phyloP scores from a whole-genome alignment of 2,113 vertebrate species.

The Vanacampus margaritifer region DNA sequence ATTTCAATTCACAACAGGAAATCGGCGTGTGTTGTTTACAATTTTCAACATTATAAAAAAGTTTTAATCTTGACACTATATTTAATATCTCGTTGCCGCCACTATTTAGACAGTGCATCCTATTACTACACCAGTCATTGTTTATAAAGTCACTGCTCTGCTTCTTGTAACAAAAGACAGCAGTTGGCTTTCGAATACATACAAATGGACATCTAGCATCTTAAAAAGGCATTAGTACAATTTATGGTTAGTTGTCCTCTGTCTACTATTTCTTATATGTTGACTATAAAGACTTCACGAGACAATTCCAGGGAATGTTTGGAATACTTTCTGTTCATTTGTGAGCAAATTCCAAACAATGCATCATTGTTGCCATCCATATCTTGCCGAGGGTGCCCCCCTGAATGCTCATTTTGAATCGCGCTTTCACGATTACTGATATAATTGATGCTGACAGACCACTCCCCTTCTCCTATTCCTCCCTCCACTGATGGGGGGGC shows the following conservation, averaged over 20 bases:
- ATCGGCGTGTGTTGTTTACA: background rate
- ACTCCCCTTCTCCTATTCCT: constrained; percentile 7
- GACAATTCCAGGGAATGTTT: background rate
- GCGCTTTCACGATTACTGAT: constrained; percentile 13
- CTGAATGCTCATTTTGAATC: background rate
- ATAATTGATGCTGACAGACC: constrained; percentile 46
- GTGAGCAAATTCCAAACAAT: background rate
- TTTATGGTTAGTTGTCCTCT: background rate
- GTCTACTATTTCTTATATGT: background rate
- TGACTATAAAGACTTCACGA: background rate
- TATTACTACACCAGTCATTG: background rate
- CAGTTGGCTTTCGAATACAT: background rate
- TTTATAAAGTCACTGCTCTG: background rate
- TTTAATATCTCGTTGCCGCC: background rate
- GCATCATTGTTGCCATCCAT: background rate
- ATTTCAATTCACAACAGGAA: too few species aligned
- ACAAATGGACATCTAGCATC: background rate
- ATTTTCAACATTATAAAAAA: background rate
- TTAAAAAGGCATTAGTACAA: background rate
- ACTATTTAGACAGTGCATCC: background rate
- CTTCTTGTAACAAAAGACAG: background rate
- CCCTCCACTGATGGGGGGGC: constrained; percentile 13
- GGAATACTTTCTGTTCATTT: background rate
- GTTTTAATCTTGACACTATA: background rate
- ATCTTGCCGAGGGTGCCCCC: background rate